Base-by-base conservation (phyloP, 1,140 invertebrate species). In the Triops longicaudatus region DNA sequence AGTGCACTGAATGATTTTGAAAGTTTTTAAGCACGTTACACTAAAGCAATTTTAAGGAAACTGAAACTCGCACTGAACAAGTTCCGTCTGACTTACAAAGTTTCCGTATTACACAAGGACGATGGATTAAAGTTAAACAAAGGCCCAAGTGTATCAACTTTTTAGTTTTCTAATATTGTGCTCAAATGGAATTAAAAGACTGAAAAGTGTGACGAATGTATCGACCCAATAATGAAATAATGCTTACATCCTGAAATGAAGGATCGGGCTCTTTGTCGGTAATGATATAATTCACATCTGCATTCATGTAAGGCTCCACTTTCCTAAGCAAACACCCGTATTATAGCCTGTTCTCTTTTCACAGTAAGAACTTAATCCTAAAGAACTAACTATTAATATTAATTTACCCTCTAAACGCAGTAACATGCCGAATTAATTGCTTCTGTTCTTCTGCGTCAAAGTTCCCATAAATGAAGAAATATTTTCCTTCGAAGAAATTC, bases 391-490 rank as follows among this genome's bases (percentile, higher is more conserved):
- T 6, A 73, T 87, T 86, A 4, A 41, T 77, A 42, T 82, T 84
- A 81, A 89, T 87, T 31, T 79, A 79, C 78, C 78, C 78, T 31
- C 37, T 79, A 37, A 78, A 78, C 26, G 78, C 76, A 26, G 42
- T 73, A 74, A 79, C 78, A 28, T 79, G 78, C 28, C 78, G 74
- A 44, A 26, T 26, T 6, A 79, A 43, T 22, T 50, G 63, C n/a
- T 72, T 78, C 31, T 37, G 76, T 14, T 42, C 22, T 12, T 75
- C 78, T 11, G 71, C 28, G 26, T 78, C 76, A 27, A 79, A 75
- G 6, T 78, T 72, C 27, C 71, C 71, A 73, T 79, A 71, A 6
- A 79, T 14, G 73, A 73, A 42, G 72, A 79, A 79, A 42, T 31
- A 31, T 42, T 78, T 78, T 12, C 73, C 78, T 14, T 26, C 26